A percentile compares a stretch with the other conserved stretches of the same genome.
These are phyloP conservation scores for Acanthopleura granulata DNA, from an alignment of 2,888 invertebrate genomes.

Conservation along the genomic window DNA sequence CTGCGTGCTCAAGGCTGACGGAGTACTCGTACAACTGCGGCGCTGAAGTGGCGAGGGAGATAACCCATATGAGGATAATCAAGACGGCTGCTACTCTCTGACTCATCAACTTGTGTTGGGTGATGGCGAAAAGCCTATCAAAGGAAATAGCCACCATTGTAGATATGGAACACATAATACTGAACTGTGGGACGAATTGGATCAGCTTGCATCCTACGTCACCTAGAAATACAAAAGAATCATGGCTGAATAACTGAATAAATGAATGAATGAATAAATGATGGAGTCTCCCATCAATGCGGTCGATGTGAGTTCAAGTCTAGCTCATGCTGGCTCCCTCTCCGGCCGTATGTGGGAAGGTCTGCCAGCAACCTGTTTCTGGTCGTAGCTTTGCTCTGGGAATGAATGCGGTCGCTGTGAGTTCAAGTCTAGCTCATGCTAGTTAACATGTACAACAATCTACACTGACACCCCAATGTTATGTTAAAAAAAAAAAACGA, in stretches of 20 bases:
- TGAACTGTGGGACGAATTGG: slow-evolving; percentile 39
- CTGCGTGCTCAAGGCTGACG: slow-evolving; percentile 24
- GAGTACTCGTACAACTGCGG: slow-evolving; percentile 43
- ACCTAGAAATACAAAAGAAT: slow-evolving; percentile 24
- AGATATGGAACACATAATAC: slow-evolving; percentile 34
- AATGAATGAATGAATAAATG: too few relatives aligned
- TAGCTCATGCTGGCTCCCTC: too few relatives aligned
- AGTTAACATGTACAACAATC: too few relatives aligned
- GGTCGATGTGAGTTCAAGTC: too few relatives aligned
- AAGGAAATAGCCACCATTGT: slow-evolving; percentile 42
- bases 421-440: too few relatives aligned
- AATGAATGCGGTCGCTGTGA: too few relatives aligned
- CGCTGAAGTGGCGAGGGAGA: slow-evolving; percentile 28
- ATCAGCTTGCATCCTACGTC: slow-evolving; percentile 35
- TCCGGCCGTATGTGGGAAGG: too few relatives aligned
- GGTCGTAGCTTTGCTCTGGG: too few relatives aligned
- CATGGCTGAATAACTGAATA: background rate
- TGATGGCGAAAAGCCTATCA: slow-evolving; percentile 33
- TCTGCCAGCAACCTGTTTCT: too few relatives aligned
- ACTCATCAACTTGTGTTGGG: slow-evolving; percentile 20
- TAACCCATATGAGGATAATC: slow-evolving; percentile 30
- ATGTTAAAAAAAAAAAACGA: too few relatives aligned
- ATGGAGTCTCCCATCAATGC: too few relatives aligned
- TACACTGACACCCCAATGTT: too few relatives aligned
- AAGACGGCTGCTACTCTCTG: slow-evolving; percentile 17